Evolutionary conservation across 2,113 vertebrate species (phyloP).

Genomic region (Pseudonaja textilis): DNA sequence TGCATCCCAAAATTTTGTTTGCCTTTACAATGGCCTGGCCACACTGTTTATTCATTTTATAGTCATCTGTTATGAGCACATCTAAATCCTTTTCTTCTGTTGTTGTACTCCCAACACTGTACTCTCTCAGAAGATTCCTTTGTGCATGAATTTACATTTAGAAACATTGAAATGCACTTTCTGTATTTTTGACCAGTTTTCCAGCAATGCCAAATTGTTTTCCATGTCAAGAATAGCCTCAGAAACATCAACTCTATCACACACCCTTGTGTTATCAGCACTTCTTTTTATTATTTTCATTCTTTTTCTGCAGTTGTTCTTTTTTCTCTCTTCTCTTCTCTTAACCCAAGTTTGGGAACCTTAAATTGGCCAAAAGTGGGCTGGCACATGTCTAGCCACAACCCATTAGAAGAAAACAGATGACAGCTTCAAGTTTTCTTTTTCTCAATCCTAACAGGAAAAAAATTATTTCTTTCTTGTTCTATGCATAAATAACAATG

Average conservation of each 20-base stretch:
- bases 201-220: not conserved
- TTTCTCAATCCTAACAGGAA: not conserved
- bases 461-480: fast-evolving
- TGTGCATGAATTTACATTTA: not conserved
- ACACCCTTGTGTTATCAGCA: not conserved
- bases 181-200: not conserved
- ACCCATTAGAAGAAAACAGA: not conserved
- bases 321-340: not conserved
- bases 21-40: not conserved
- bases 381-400: fast-evolving
- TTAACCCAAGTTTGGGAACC: not conserved
- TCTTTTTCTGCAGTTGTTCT: not conserved
- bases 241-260: not conserved
- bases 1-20: not conserved
- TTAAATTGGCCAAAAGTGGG: slow-evolving; percentile 8
- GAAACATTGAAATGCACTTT: not conserved
- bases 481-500: not conserved
- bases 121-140: not conserved
- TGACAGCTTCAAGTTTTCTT: not conserved
- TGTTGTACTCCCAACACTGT: not conserved
- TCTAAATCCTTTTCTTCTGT: not conserved
- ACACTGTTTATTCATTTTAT: not conserved
- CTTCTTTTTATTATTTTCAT: not conserved
- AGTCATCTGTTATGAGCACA: not conserved
- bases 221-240: not conserved